Base-by-base conservation (phyloP, 2,797 vertebrate species). In the Lophotriccus pileatus region DNA sequence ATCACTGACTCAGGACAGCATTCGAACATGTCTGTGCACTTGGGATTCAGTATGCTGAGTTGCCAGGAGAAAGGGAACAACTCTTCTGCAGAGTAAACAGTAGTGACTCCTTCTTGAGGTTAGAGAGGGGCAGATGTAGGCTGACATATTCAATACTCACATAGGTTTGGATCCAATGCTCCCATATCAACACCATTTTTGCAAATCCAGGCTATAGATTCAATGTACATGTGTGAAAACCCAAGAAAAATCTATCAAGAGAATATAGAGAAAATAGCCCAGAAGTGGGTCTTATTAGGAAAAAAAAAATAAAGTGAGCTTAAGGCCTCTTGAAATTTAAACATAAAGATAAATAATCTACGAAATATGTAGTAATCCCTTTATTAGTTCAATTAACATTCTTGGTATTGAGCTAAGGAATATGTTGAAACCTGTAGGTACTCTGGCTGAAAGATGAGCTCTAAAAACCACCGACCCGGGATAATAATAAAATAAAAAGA, bases 401-500 rank as follows among this genome's bases (percentile, higher is more conserved):
- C 78, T 85, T 87, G 41, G 43, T 92, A 63, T 68, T 52, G 52
- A 96, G 36, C 53, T 69, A 66, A 72, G 22, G 56, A 86, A 89
- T 82, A 37, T 84, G 78, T 78, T 93, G 78, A 91, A 92, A 94
- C 94, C 41, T 95, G 92, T 59, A 67, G 2, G 12, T n/a, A 77
- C 55, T 66, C 75, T 76, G 62, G 19, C 68, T 76, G 18, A 73
- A 87, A 83, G 15, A 56, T 34, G 78, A 90, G 37, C 32, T 80
- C 16, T 55, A 59, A 76, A 91, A 92, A 83, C 60, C 78, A 80
- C 37, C 91, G 52, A 87, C 79, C 69, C 25, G 78, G 78, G 74
- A 90, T 74, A 94, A 74, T 55, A 90, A 67, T 85, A 92, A 94
- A 94, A 93, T 66, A 80, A 10, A 88, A 89, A 94, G 19, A 44